phyloP scores from a whole-genome alignment of 1,140 invertebrate species.

The Bombus affinis region DNA sequence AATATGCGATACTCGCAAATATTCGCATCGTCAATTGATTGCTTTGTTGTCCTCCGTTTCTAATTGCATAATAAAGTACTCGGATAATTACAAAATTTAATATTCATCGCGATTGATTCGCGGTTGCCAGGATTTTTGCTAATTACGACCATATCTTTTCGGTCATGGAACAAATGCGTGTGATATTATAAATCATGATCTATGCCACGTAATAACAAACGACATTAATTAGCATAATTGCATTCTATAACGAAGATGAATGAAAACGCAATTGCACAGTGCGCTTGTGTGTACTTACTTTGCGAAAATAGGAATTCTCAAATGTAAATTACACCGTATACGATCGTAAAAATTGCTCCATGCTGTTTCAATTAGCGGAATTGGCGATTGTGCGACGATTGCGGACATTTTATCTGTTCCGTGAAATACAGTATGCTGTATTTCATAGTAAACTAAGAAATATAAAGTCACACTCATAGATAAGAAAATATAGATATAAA shows the following conservation, averaged over 20 bases:
- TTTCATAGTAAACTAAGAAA: background rate
- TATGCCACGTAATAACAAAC: background rate
- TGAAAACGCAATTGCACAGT: background rate
- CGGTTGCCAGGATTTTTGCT: slow-evolving; percentile 13
- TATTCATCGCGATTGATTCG: slow-evolving; percentile 27
- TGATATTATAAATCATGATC: background rate
- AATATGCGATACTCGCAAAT: background rate
- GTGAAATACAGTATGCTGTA: background rate
- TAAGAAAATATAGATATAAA: background rate
- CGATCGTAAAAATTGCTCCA: background rate
- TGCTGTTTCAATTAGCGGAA: background rate
- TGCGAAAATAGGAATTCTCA: background rate
- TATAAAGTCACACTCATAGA: background rate
- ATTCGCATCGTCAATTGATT: background rate
- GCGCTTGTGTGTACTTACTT: background rate
- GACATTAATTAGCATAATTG: slow-evolving; percentile 16
- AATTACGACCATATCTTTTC: slow-evolving; percentile 2
- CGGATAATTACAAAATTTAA: slow-evolving; percentile 23
- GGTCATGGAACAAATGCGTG: background rate
- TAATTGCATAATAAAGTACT: slow-evolving; percentile 28
- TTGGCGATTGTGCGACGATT: too few species aligned
- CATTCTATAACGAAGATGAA: background rate
- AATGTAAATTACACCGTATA: background rate
- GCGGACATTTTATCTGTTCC: background rate
- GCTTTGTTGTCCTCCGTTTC: slow-evolving; percentile 4